A percentile compares a stretch with the other conserved stretches of the same genome.
Evolutionary conservation across 2,797 vertebrate genomes (phyloP).

Genomic region (Gymnocypris eckloni): DNA sequence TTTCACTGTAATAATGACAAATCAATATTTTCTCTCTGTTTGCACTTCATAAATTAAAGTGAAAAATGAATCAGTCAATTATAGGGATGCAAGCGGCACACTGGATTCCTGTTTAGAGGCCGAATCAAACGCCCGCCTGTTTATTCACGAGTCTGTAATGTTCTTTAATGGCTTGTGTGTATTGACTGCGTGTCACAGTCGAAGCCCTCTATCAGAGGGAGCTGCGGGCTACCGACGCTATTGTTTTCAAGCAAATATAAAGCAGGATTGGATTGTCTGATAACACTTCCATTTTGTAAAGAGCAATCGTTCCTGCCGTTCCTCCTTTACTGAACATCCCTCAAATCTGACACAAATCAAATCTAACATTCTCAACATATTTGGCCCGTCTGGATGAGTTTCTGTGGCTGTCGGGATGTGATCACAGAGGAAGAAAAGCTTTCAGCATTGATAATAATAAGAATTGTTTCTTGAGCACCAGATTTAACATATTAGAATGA

Average conservation of each 20-base stretch:
- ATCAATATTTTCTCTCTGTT: constrained; percentile 45
- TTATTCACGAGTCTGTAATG: constrained; percentile 51
- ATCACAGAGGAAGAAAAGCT: constrained; percentile 1
- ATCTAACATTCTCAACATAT: constrained; percentile 29
- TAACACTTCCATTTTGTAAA: constrained; percentile 53
- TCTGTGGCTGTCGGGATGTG: not conserved
- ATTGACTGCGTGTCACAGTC: constrained; percentile 42
- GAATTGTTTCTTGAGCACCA: not conserved
- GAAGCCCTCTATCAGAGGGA: constrained; percentile 45
- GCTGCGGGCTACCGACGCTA: constrained; percentile 39
- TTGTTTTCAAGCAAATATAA: constrained; percentile 55
- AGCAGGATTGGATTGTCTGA: constrained; percentile 50
- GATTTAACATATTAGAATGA: not conserved
- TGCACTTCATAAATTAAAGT: constrained; percentile 36
- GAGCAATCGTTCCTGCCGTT: constrained; percentile 44
- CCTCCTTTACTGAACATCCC: constrained; percentile 39
- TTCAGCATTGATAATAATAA: not conserved
- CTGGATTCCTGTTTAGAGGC: constrained; percentile 25
- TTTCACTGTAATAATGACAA: constrained; percentile 45
- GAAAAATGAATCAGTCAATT: constrained; percentile 45
- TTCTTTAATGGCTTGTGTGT: constrained; percentile 49
- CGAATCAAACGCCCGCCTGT: constrained; percentile 41
- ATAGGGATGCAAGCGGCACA: not conserved
- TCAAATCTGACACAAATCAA: constrained; percentile 51
- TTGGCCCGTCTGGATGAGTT: not conserved